A percentile compares a stretch with the other conserved stretches of the same genome.
phyloP scores from a whole-genome alignment of 2,113 vertebrate genomes.

The Fregetta grallaria region DNA sequence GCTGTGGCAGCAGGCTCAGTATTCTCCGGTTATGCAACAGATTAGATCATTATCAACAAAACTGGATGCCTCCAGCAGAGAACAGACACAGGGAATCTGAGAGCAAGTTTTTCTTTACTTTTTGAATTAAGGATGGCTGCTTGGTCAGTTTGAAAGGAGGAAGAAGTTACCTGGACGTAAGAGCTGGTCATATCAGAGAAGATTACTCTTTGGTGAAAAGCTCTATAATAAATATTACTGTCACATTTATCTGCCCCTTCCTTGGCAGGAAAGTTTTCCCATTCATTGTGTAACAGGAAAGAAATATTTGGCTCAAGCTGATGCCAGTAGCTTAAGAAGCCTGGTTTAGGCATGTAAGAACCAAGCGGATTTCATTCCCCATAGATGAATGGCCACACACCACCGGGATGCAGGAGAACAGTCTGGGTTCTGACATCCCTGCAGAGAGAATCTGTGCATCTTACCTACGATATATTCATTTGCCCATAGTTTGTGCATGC shows the following conservation, averaged over 20 bases:
- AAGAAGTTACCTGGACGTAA: background rate
- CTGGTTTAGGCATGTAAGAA: background rate
- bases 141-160: background rate
- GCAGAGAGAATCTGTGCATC: background rate
- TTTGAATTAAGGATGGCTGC: background rate
- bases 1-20: constrained; percentile 41
- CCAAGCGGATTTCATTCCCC: background rate
- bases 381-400: background rate
- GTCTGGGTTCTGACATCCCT: background rate
- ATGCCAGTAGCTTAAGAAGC: background rate
- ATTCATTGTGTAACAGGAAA: background rate
- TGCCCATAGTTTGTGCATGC: background rate
- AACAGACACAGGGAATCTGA: background rate
- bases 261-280: background rate
- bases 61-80: constrained; percentile 50
- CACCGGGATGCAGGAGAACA: background rate
- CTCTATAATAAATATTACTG: background rate
- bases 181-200: background rate
- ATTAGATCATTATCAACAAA: constrained; percentile 61
- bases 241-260: background rate
- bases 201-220: background rate
- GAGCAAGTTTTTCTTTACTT: background rate
- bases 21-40: constrained; percentile 50
- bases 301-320: background rate
- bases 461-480: background rate